phyloP scores from a whole-genome alignment of 2,888 invertebrate species.

The Eumerus sabulonum region DNA sequence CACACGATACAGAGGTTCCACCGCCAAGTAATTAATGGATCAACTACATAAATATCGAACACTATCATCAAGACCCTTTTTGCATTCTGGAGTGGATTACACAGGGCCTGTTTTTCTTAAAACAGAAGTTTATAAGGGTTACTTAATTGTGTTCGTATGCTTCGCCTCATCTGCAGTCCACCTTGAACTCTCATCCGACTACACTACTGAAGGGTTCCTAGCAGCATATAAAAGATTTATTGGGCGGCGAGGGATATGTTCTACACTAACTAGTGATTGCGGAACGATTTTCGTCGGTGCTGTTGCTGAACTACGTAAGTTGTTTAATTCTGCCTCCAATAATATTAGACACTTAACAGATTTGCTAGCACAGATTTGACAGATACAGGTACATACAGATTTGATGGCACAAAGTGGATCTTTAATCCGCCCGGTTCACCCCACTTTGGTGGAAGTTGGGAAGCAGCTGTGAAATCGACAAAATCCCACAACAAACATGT shows the following conservation, averaged over 20 bases:
- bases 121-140: slow-evolving; percentile 8
- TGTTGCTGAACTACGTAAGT: too few species aligned
- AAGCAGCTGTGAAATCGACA: slow-evolving; percentile 1
- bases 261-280: background rate
- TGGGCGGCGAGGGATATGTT: slow-evolving; percentile 14
- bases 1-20: slow-evolving; percentile 6
- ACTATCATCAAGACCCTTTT: slow-evolving; percentile 17
- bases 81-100: slow-evolving; percentile 21
- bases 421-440: too few species aligned
- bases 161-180: slow-evolving; percentile 18
- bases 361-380: too few species aligned
- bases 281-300: background rate
- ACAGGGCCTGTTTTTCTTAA: slow-evolving; percentile 16
- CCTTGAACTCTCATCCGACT: slow-evolving; percentile 19
- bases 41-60: slow-evolving; percentile 18
- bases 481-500: slow-evolving; percentile 8
- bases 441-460: slow-evolving; percentile 6
- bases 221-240: slow-evolving; percentile 12
- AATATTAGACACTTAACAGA: too few species aligned
- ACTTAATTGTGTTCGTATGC: slow-evolving; percentile 19
- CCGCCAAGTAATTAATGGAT: slow-evolving; percentile 27
- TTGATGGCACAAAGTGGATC: too few species aligned
- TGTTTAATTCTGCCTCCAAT: background rate
- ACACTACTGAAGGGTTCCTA: slow-evolving; percentile 14
- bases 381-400: too few species aligned